Conservation (phyloP, 1,140 invertebrate species). For the Hormaphis cornu region DNA sequence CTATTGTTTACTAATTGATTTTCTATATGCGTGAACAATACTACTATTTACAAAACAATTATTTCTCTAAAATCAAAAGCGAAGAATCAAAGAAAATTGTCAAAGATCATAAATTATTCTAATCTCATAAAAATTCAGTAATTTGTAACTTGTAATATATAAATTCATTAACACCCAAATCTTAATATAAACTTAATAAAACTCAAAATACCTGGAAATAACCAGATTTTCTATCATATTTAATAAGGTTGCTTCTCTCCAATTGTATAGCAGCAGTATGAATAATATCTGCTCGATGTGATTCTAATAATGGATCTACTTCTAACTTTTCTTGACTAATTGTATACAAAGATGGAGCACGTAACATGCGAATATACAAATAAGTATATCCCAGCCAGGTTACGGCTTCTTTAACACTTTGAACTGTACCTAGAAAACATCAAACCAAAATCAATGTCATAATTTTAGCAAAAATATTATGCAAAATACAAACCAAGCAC, state of each 20-base stretch:
- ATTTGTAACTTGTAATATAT: background rate
- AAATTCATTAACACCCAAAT: background rate
- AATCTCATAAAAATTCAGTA: too few relatives aligned
- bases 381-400: conserved; percentile 96
- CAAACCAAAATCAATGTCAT: background rate
- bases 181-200: background rate
- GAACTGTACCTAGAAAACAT: conserved; percentile 64
- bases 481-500: conserved; percentile 51
- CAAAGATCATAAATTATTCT: too few relatives aligned
- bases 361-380: conserved; percentile 83
- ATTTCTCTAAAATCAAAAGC: too few relatives aligned
- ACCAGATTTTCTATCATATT: conserved; percentile 93
- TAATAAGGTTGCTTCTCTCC: conserved; percentile 83
- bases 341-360: conserved; percentile 79
- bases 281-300: conserved; percentile 87
- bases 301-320: conserved; percentile 75
- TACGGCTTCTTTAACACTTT: conserved; percentile 89
- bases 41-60: too few relatives aligned
- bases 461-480: background rate
- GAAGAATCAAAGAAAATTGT: too few relatives aligned
- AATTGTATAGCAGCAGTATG: conserved; percentile 89
- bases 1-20: too few relatives aligned
- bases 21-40: too few relatives aligned
- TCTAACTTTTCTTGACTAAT: conserved; percentile 69
- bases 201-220: conserved; percentile 62